These are phyloP conservation scores for Prosopocoilus inquinatus DNA, from an alignment of 2,888 invertebrate genomes.

Conservation along the genomic window DNA sequence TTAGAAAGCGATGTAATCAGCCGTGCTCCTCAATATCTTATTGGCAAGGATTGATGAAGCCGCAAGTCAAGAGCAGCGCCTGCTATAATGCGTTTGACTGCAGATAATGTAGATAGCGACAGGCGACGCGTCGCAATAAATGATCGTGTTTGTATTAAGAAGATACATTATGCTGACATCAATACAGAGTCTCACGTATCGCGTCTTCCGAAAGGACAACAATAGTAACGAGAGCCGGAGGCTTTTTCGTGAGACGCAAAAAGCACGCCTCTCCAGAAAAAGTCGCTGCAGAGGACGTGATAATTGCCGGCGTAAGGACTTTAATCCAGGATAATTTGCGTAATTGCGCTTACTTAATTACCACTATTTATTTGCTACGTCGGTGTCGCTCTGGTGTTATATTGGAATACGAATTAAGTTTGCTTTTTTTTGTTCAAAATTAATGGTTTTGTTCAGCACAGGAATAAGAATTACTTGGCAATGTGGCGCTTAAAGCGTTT, in stretches of 20 bases:
- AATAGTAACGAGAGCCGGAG: neutral
- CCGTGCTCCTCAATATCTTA: slow-evolving; percentile 29
- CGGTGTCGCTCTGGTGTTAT: neutral
- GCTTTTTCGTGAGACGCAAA: neutral
- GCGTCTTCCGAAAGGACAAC: neutral
- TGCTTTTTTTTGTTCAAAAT: too few species aligned
- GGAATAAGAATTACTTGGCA: too few species aligned
- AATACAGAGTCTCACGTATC: slow-evolving; percentile 19
- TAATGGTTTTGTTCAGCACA: too few species aligned
- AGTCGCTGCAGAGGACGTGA: slow-evolving; percentile 2
- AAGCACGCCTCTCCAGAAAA: neutral
- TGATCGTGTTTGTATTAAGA: slow-evolving; percentile 46
- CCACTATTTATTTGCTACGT: neutral
- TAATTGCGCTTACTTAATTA: slow-evolving; percentile 1
- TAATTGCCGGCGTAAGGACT: slow-evolving; percentile 1
- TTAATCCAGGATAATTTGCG: slow-evolving; percentile 1
- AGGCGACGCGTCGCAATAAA: slow-evolving; percentile 44
- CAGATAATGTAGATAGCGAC: slow-evolving; percentile 44
- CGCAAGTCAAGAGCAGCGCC: slow-evolving; percentile 41
- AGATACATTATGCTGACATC: slow-evolving; percentile 43
- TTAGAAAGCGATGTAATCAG: slow-evolving; percentile 14
- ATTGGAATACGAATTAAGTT: neutral
- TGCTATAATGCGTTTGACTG: slow-evolving; percentile 41
- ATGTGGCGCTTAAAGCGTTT: too few species aligned
- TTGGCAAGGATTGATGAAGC: slow-evolving; percentile 42